Conservation (phyloP, 2,888 invertebrate genomes). For the Trisateles emortualis region DNA sequence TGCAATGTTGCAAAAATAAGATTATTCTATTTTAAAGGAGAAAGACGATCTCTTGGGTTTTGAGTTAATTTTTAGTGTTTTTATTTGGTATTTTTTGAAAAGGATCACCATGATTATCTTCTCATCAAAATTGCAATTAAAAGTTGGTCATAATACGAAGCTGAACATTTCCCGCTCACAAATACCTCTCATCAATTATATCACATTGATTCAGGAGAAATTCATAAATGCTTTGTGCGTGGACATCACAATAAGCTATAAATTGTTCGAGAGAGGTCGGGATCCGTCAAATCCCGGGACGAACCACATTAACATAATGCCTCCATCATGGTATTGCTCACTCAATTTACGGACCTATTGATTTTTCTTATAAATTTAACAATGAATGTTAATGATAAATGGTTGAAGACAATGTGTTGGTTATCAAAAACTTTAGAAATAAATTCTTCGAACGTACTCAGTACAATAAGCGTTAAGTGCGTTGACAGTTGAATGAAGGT, state of each 20-base stretch:
- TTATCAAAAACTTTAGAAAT: slow-evolving; percentile 1
- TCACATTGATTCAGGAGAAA: slow-evolving; percentile 29
- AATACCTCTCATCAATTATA: slow-evolving; percentile 37
- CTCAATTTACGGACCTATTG: slow-evolving; percentile 37
- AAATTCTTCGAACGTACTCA: too few relatives aligned
- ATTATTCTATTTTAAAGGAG: too few relatives aligned
- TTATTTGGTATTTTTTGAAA: too few relatives aligned
- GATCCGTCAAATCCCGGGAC: slow-evolving; percentile 47
- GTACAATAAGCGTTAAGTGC: too few relatives aligned
- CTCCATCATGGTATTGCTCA: slow-evolving; percentile 30
- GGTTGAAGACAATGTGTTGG: background rate
- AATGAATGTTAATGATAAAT: slow-evolving; percentile 24
- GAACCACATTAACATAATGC: slow-evolving; percentile 45
- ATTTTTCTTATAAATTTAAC: slow-evolving; percentile 20
- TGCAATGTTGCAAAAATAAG: too few relatives aligned
- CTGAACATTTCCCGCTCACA: slow-evolving; percentile 1
- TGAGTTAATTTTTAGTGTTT: too few relatives aligned
- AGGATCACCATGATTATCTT: too few relatives aligned
- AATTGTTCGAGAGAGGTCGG: slow-evolving; percentile 42
- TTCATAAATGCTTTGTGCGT: slow-evolving; percentile 27
- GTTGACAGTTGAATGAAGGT: too few relatives aligned
- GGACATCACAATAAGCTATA: slow-evolving; percentile 44
- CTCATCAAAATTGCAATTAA: too few relatives aligned
- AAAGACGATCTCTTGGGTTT: too few relatives aligned
- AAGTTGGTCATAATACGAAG: background rate